Evolutionary conservation across 1,140 invertebrate species (phyloP).

Genomic region (Drosophila athabasca): DNA sequence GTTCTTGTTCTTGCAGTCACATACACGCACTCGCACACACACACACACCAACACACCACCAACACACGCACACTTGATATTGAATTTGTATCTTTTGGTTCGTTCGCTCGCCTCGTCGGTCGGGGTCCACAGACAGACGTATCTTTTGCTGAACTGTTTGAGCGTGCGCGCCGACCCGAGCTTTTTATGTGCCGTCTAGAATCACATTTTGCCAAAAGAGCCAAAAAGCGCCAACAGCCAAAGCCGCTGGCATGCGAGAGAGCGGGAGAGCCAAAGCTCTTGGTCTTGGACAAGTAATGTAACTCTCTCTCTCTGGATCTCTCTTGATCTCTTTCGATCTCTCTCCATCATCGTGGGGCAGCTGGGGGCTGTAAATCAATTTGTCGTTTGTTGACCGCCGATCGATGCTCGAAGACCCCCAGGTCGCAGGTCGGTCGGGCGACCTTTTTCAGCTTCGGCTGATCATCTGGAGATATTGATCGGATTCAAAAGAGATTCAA

Average conservation of each 20-base stretch:
- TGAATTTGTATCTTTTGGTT: conserved; percentile 9
- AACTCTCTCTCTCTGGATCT: conserved; percentile 14
- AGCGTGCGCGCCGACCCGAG: conserved; percentile 68
- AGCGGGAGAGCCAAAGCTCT: conserved; percentile 8
- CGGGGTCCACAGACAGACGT: conserved; percentile 75
- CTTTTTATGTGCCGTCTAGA: conserved; percentile 81
- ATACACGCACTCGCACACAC: conserved; percentile 12
- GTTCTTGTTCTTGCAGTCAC: conserved; percentile 8
- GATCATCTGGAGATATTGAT: neutral
- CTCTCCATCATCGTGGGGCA: neutral
- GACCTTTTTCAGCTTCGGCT: too few species aligned
- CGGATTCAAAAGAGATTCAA: neutral
- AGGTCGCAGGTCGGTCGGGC: neutral
- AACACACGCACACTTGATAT: neutral
- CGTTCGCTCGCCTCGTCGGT: conserved; percentile 37
- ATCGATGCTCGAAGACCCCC: conserved; percentile 18
- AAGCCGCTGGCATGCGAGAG: neutral
- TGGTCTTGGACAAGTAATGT: too few species aligned
- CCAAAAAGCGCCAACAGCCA: conserved; percentile 5
- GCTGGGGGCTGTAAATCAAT: conserved; percentile 52
- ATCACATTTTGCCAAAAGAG: conserved; percentile 43
- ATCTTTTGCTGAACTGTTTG: conserved; percentile 75
- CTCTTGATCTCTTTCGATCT: neutral
- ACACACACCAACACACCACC: conserved; percentile 1
- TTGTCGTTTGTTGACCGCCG: conserved; percentile 51